A percentile compares a stretch with the other conserved stretches of the same genome.
phyloP scores from a whole-genome alignment of 2,113 vertebrate species.

The Psephotus haematonotus region DNA sequence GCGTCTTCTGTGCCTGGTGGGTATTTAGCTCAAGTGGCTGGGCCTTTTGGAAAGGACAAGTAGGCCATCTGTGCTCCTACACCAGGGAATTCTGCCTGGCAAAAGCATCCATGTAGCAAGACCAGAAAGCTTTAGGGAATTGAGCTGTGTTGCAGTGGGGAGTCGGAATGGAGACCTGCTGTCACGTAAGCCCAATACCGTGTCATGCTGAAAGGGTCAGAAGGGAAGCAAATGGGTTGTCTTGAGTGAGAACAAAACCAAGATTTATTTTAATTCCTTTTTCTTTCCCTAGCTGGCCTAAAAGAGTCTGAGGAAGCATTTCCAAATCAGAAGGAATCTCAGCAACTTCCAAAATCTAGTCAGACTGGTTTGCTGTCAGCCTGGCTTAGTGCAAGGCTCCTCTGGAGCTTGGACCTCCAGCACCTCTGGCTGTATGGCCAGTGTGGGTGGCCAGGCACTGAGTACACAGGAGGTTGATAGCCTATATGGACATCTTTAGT shows the following conservation, averaged over 20 bases:
- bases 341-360: not conserved
- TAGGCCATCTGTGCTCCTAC: not conserved
- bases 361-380: not conserved
- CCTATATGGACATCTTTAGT: not conserved
- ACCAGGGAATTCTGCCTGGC: not conserved
- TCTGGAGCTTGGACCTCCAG: not conserved
- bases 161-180: not conserved
- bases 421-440: rapidly evolving
- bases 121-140: not conserved
- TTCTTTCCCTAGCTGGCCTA: not conserved
- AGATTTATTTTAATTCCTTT: not conserved
- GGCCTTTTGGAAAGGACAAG: not conserved
- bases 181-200: not conserved
- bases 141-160: not conserved
- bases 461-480: not conserved
- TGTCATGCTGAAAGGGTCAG: not conserved
- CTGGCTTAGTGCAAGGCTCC: not conserved
- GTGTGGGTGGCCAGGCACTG: rapidly evolving
- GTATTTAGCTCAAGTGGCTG: not conserved
- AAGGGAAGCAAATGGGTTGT: not conserved
- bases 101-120: not conserved
- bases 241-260: not conserved
- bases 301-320: not conserved
- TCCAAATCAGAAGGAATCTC: not conserved
- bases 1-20: not conserved